Evolutionary conservation across 2,113 vertebrate species (phyloP).

Genomic region (Abramis brama): DNA sequence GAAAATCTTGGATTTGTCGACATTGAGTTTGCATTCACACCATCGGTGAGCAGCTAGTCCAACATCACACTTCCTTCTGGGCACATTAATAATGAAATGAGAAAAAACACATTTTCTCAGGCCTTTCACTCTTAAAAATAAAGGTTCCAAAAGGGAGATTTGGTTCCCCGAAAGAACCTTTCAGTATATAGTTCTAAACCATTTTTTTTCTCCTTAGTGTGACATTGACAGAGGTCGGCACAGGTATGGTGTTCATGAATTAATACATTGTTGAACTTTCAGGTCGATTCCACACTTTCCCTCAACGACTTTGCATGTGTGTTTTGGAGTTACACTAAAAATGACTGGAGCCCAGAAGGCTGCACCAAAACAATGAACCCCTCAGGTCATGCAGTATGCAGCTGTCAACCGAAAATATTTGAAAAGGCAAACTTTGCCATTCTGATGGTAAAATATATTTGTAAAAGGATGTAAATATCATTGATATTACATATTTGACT

Average conservation of each 20-base stretch:
- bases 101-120: no score
- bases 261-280: not conserved
- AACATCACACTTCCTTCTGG: not conserved
- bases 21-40: constrained; percentile 42
- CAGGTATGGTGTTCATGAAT: not conserved
- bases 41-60: not conserved
- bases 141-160: no score
- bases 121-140: no score
- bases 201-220: no score
- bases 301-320: constrained; percentile 71
- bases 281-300: constrained; percentile 38
- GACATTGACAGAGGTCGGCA: not conserved
- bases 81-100: no score
- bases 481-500: not conserved
- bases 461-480: not conserved
- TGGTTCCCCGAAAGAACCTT: no score
- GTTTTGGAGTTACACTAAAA: constrained; percentile 70
- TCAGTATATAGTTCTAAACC: no score
- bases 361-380: constrained; percentile 63
- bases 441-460: constrained; percentile 71
- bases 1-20: not conserved
- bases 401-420: constrained; percentile 64
- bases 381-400: constrained; percentile 56
- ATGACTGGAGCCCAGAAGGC: constrained; percentile 68
- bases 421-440: constrained; percentile 73